Evolutionary conservation across 2,113 vertebrate species (phyloP), one percentile per base, ranked within the genome.

Genomic region (Podarcis cretensis): DNA sequence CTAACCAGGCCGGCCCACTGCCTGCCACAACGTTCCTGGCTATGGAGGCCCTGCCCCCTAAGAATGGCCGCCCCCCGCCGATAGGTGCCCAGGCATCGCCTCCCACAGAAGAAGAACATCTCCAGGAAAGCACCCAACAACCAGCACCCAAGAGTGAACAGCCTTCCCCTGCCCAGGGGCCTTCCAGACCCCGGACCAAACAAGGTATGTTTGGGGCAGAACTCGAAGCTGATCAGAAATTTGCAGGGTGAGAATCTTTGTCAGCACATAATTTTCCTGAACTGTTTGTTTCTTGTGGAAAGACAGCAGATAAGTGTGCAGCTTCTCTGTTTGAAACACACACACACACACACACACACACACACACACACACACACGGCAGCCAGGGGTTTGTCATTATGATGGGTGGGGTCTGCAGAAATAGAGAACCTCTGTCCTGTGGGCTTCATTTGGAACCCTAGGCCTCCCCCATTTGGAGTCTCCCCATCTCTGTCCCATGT

Each of bases 151-250:
- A 94, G 85, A 92, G 89, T 54, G 93, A 94, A 25, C 93, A 94
- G 69, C 84, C 93, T 0, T 90, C 94, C 25, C 88, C 94, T 27
- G 92, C 93, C 0, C 81, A 66, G 1, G 84, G 93, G 2, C 43
- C 95, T 0, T 13, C 95, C 84, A 95, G 95, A 83, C 87, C 96
- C 88, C 91, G 94, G 13, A 59, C 92, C 86, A 97, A 97, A 90
- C 96, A 96, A 97, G 97, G 97, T 97, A 80, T 23, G 92, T 93
- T 76, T 59, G 43, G 18, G 23, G 40, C 16, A 6, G 30, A 6
- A 57, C 68, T 5, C 68, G 16, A 30, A 71, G 27, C 66, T 5
- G 69, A 23, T 54, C 14, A 10, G 35, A 48, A 84, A 48, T 8
- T 32, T 35, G 80, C 21, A 4, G 2, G 43, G 48, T 54, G 13